Base-by-base conservation (phyloP, 2,797 vertebrate species). In the Coreius guichenoti region DNA sequence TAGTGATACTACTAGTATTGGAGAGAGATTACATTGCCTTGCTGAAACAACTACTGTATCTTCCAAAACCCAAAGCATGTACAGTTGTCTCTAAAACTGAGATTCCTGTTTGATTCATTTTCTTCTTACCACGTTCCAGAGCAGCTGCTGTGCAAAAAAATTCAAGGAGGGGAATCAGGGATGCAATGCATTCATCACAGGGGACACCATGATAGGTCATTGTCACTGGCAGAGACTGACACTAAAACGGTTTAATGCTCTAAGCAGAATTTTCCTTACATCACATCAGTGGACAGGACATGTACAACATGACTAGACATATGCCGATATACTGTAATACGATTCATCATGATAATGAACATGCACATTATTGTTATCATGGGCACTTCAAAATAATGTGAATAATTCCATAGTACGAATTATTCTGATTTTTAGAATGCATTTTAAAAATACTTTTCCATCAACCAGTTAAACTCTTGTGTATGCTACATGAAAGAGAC, bases 21-120 rank as follows among this genome's bases (percentile, higher is more conserved):
- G 49, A 78, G 21, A 17, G 45, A 63, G 63, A 51, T 72, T n/a
- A 58, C 11, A 47, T 75, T 31, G 68, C n/a, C 11, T 51, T 74
- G 51, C 54, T 81, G 23, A 74, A 73, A 43, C 51, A 47, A 47
- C 51, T 11, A 56, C 21, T 56, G 21, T 4, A 11, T 36, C 14
- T 12, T 43, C 61, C 33, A 45, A 51, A 58, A 74, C 67, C n/a
- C 21, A 29, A 83, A 63, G 82, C 83, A 86, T 86, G 82, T 69
- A 82, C 90, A 90, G 89, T 88, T 89, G 90, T 87, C 82, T 36
- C 82, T 80, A 69, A 88, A 85, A 86, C 61, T 51, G 83, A 88
- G 51, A 79, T 87, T 47, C 51, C 39, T 69, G n/a, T 85, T 90
- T 78, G 80, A 86, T 86, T 80, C 45, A 33, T 51, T 54, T 78